These are phyloP conservation scores for Chrysina gloriosa DNA, from an alignment of 2,888 invertebrate species.

Conservation along the genomic window DNA sequence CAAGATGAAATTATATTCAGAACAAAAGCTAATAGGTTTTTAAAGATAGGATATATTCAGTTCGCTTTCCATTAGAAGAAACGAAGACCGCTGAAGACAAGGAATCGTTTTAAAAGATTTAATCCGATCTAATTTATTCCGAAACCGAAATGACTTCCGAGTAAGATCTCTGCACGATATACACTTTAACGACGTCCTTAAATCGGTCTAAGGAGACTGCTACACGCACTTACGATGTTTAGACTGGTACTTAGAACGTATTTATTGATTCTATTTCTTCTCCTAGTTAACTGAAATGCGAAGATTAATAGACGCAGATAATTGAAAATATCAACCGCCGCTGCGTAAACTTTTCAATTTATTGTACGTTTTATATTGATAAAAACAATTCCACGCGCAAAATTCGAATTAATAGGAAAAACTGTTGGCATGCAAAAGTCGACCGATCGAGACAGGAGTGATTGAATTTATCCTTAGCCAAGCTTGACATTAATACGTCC, in stretches of 20 bases:
- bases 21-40: background rate
- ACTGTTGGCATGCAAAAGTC: constrained; percentile 21
- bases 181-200: constrained; percentile 61
- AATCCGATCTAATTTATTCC: constrained; percentile 60
- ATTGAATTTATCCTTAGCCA: constrained; percentile 13
- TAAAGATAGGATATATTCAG: constrained; percentile 16
- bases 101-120: constrained; percentile 53
- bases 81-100: constrained; percentile 51
- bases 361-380: constrained; percentile 11
- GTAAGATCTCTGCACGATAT: constrained; percentile 59
- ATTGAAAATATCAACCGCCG: constrained; percentile 34
- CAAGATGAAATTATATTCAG: background rate
- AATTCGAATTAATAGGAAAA: constrained; percentile 24
- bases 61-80: constrained; percentile 42
- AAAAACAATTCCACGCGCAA: constrained; percentile 22
- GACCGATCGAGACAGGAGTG: constrained; percentile 4
- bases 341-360: constrained; percentile 22
- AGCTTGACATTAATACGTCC: constrained; percentile 12
- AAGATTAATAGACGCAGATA: constrained; percentile 41
- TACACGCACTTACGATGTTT: constrained; percentile 53
- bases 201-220: constrained; percentile 57
- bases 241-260: constrained; percentile 44
- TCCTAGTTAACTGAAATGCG: constrained; percentile 45
- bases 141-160: constrained; percentile 61
- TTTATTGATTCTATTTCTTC: constrained; percentile 46